A percentile compares a stretch with the other conserved stretches of the same genome.
These are phyloP conservation scores for Colistium nudipinnis DNA, from an alignment of 2,113 vertebrate genomes.

Conservation along the genomic window DNA sequence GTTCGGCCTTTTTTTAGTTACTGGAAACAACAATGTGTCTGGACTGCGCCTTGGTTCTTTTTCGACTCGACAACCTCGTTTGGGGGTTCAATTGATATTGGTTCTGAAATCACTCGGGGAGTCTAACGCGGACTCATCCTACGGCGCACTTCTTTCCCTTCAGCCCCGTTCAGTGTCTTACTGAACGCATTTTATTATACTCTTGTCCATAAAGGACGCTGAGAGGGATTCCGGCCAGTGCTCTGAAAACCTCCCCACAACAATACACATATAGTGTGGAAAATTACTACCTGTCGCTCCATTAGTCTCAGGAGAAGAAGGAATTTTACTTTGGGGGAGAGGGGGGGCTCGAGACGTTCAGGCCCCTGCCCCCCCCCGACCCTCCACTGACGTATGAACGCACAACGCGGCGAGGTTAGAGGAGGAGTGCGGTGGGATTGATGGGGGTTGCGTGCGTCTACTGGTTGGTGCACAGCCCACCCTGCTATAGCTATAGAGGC, in stretches of 20 bases:
- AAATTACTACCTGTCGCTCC: conserved; percentile 19
- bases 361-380: conserved; percentile 42
- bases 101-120: no score
- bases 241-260: neutral
- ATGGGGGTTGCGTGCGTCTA: conserved; percentile 34
- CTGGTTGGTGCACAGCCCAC: conserved; percentile 19
- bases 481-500: neutral
- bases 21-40: no score
- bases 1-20: no score
- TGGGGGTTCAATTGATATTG: no score
- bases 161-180: no score
- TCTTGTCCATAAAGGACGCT: neutral
- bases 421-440: conserved; percentile 20
- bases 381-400: conserved; percentile 6
- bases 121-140: no score
- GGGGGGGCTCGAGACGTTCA: conserved; percentile 2
- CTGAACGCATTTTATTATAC: neutral
- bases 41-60: no score
- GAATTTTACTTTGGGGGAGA: conserved; percentile 44
- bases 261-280: conserved; percentile 3
- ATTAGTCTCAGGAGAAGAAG: conserved; percentile 10
- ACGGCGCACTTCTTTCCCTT: no score
- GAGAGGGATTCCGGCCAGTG: neutral
- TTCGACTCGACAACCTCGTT: no score
- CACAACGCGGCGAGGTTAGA: conserved; percentile 34